Evolutionary conservation across 2,888 invertebrate genomes (phyloP), one percentile per base, ranked within the genome.

Genomic region (Lepetodrilus schrolli): DNA sequence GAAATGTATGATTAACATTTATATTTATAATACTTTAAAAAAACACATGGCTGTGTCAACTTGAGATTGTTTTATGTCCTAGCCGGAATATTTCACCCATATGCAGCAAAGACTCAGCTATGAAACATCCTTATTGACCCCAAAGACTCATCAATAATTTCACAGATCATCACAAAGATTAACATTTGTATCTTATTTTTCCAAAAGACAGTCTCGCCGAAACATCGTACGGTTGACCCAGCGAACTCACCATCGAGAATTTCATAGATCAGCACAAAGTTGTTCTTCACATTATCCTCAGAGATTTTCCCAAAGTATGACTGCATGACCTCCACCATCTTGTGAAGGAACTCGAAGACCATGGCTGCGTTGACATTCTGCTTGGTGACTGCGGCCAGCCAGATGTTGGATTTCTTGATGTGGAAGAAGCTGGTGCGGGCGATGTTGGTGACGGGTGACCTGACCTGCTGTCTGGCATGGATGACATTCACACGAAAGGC

Each of bases 301-400:
- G 98, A 98, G 80, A 99, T 96, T 92, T 99, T 99, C 74, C 99
- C 99, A 90, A 99, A 99, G 91, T 99, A 99, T 0, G 98, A 97
- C 91, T 98, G 98, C 99, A 99, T 99, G 71, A 99, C 98, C 81
- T 92, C 92, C 20, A 92, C 91, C 90, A 99, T 98, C 91, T 99
- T 98, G 72, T 98, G 93, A 51, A 99, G 93, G 91, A 99, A 99
- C 92, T 99, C 99, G 90, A 99, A 99, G 47, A 99, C 99, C 99
- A 99, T 99, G 0, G 98, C 98, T 23, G 99, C 99, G 88, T 99
- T 99, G 73, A 99, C 98, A 95, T 99, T 99, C 92, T 99, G 99
- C 92, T 98, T 98, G 26, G 99, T 99, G n/a, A 99, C 99, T 0
- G 99, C 99, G 49, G 99, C 99, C 83, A 99, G 92, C 99, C 99